Evolutionary conservation across 2,797 vertebrate species (phyloP).

Genomic region (Denticeps clupeoides): DNA sequence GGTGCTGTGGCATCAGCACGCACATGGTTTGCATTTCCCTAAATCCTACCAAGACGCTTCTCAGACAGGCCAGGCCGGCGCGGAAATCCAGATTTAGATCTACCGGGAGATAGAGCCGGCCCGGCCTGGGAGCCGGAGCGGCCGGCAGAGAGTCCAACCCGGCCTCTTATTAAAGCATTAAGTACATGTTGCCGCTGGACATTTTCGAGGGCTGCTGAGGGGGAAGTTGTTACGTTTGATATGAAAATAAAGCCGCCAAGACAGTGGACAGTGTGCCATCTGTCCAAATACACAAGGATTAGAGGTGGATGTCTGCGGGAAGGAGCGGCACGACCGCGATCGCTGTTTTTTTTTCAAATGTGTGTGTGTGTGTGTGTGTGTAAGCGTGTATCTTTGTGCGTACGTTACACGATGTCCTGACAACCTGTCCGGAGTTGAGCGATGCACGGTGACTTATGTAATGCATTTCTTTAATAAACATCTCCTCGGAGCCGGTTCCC

Average conservation of each 20-base stretch:
- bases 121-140: constrained; percentile 40
- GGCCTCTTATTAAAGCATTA: constrained; percentile 60
- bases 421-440: too few species aligned
- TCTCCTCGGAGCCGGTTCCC: too few species aligned
- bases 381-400: neutral
- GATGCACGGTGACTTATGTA: too few species aligned
- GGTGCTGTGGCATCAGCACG: constrained; percentile 39
- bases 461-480: too few species aligned
- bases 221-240: constrained; percentile 49
- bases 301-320: constrained; percentile 11
- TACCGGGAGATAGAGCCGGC: constrained; percentile 49
- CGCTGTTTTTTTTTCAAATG: constrained; percentile 1
- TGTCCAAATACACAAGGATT: constrained; percentile 42
- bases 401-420: too few species aligned
- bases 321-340: constrained; percentile 5
- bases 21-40: constrained; percentile 61
- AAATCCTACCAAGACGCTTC: constrained; percentile 45
- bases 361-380: neutral
- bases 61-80: constrained; percentile 33
- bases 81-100: constrained; percentile 63
- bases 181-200: constrained; percentile 49
- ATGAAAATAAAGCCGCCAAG: constrained; percentile 46
- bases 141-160: constrained; percentile 49
- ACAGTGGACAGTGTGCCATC: constrained; percentile 41
- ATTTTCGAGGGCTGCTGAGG: constrained; percentile 48